A percentile compares a stretch with the other conserved stretches of the same genome.
Conservation (phyloP, 2,888 invertebrate genomes). For the Drosophila pullipes region DNA sequence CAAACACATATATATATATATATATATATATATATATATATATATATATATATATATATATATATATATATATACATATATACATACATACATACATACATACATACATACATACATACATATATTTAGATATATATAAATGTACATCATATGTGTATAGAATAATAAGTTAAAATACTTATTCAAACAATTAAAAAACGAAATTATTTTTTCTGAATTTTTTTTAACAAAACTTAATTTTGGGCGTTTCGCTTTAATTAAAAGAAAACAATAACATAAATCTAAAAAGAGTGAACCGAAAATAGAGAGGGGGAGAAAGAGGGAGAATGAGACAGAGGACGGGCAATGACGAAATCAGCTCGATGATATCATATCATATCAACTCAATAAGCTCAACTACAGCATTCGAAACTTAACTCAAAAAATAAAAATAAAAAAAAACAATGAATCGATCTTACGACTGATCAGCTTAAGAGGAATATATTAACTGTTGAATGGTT, state of each 20-base stretch:
- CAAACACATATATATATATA: background rate
- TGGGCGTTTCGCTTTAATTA: constrained; percentile 60
- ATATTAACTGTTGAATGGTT: background rate
- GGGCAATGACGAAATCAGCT: constrained; percentile 6
- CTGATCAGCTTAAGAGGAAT: background rate
- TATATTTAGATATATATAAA: background rate
- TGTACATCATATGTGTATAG: background rate
- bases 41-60: too few species aligned
- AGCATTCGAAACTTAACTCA: constrained; percentile 2
- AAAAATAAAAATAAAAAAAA: background rate
- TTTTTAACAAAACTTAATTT: constrained; percentile 4
- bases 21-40: background rate
- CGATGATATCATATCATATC: constrained; percentile 36
- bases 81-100: background rate
- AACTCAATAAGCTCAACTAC: background rate
- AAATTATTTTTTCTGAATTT: background rate
- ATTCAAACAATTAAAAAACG: constrained; percentile 18
- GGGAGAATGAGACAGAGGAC: background rate
- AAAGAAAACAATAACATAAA: constrained; percentile 58
- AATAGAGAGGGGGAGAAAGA: background rate
- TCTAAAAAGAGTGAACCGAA: constrained; percentile 16
- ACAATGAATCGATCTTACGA: background rate
- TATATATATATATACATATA: background rate
- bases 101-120: background rate
- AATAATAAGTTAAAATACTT: constrained; percentile 16